A percentile compares a stretch with the other conserved stretches of the same genome.
Conservation (phyloP, 2,888 invertebrate genomes). For the Tridacna crocea region DNA sequence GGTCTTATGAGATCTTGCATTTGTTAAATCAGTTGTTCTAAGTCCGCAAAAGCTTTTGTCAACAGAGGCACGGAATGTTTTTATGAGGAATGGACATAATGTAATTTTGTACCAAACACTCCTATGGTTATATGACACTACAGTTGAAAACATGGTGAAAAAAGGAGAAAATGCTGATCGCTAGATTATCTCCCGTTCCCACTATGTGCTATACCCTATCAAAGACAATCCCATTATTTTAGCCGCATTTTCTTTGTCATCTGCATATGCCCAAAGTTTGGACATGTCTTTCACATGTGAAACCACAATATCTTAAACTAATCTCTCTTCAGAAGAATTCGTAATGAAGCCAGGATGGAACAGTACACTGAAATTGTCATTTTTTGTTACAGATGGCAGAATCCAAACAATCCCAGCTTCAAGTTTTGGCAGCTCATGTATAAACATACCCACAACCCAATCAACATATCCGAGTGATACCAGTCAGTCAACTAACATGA, state of each 20-base stretch:
- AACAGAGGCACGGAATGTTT: too few relatives aligned
- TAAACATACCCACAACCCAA: neutral
- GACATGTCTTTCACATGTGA: neutral
- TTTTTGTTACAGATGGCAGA: slow-evolving; percentile 3
- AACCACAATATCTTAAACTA: too few relatives aligned
- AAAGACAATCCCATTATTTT: neutral
- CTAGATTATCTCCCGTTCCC: neutral
- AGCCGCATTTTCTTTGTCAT: neutral
- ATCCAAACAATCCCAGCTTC: neutral
- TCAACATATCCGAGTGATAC: neutral
- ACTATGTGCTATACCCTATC: neutral
- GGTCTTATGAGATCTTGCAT: too few relatives aligned
- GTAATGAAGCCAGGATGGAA: neutral
- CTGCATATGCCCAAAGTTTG: neutral
- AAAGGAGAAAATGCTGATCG: neutral
- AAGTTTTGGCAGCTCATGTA: slow-evolving; percentile 7
- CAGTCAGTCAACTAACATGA: neutral
- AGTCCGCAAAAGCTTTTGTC: too few relatives aligned
- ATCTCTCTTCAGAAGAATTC: too few relatives aligned
- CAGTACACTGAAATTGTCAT: neutral
- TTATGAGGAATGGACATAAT: too few relatives aligned
- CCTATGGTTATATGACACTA: too few relatives aligned
- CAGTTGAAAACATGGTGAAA: neutral
- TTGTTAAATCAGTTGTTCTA: too few relatives aligned
- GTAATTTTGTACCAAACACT: too few relatives aligned